phyloP scores from a whole-genome alignment of 2,113 vertebrate species.

The Oncorhynchus clarkii region DNA sequence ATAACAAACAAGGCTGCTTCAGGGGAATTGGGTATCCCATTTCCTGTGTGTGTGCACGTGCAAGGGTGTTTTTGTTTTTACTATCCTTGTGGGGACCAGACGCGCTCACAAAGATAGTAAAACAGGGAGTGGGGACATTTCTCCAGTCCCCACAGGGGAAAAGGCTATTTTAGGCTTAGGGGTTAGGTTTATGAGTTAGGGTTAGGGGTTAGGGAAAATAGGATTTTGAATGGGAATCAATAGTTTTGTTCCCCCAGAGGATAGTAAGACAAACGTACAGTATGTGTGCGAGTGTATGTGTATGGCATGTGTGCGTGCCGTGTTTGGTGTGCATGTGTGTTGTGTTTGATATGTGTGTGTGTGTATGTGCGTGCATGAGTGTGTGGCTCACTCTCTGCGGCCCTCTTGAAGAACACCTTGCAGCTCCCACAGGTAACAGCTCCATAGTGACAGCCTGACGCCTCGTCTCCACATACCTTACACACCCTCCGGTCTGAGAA shows the following conservation, averaged over 20 bases:
- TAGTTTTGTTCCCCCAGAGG: no score
- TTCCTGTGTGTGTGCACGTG: background rate
- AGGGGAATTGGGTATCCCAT: background rate
- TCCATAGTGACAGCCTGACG: conserved; percentile 83
- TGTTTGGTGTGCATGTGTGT: no score
- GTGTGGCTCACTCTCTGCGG: conserved; percentile 64
- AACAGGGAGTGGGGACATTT: no score
- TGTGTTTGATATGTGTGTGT: no score
- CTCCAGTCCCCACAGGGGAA: no score
- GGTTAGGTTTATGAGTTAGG: no score
- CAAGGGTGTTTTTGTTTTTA: background rate
- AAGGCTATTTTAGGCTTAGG: no score
- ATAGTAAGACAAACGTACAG: conserved; percentile 14
- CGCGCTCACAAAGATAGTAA: no score
- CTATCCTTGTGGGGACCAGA: no score
- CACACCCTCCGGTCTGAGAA: conserved; percentile 90
- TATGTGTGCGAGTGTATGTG: conserved; percentile 17
- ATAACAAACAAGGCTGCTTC: background rate
- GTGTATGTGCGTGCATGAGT: background rate
- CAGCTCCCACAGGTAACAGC: conserved; percentile 96
- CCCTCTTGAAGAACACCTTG: conserved; percentile 87
- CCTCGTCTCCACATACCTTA: conserved; percentile 91
- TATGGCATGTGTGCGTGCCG: background rate
- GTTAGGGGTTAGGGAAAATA: no score
- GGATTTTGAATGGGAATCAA: no score